Conservation (phyloP, 2,113 vertebrate species). For the Otolemur garnettii region DNA sequence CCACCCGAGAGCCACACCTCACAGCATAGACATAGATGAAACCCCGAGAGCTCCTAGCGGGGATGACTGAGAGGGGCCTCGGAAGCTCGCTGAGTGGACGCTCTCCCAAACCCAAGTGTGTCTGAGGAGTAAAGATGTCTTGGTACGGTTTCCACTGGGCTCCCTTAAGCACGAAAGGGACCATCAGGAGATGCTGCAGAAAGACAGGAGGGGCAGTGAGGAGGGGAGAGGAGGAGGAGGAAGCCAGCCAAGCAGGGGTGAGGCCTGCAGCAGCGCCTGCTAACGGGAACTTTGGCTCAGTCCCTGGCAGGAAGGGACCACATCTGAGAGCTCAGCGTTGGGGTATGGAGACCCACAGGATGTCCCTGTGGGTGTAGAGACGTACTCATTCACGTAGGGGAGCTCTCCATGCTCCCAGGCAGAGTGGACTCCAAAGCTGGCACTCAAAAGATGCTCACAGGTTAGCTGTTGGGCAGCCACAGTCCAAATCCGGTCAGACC, state of each 20-base stretch:
- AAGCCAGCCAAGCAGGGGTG: neutral
- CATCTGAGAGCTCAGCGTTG: neutral
- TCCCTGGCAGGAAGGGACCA: no score
- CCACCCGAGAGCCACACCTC: neutral
- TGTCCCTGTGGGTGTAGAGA: no score
- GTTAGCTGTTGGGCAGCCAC: neutral
- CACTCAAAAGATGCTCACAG: no score
- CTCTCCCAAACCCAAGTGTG: neutral
- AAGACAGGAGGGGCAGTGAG: neutral
- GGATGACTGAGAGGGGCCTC: neutral
- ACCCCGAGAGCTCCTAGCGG: neutral
- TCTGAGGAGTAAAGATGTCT: neutral
- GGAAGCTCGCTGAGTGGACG: neutral
- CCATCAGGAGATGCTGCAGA: neutral
- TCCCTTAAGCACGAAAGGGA: neutral
- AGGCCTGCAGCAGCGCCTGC: neutral
- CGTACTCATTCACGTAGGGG: neutral
- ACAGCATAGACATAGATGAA: neutral
- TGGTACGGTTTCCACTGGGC: neutral
- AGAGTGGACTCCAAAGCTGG: neutral
- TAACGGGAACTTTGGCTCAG: neutral
- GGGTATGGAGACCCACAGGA: neutral
- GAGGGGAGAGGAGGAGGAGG: neutral
- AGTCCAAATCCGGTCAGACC: rapidly evolving
- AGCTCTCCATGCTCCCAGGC: rapidly evolving